These are phyloP conservation scores for Cephus pygmeus DNA, from an alignment of 2,888 invertebrate genomes.

Conservation along the genomic window DNA sequence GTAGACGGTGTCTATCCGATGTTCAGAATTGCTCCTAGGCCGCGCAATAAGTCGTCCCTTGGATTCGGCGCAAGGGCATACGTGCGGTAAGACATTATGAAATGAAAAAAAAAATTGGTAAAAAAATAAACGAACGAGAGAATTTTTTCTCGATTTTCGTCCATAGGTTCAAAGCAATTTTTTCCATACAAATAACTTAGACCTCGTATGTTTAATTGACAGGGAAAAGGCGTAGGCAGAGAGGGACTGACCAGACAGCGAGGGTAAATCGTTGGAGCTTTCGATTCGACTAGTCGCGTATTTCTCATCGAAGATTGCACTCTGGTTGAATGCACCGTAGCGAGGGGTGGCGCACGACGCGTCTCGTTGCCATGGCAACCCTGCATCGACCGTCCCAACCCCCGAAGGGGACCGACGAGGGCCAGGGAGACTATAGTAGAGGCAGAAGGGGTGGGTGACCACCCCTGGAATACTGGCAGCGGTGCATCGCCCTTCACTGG, in stretches of 20 bases:
- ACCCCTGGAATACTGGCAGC: constrained; percentile 48
- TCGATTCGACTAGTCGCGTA: constrained; percentile 27
- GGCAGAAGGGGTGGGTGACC: constrained; percentile 33
- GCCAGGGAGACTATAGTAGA: constrained; percentile 26
- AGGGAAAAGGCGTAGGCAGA: not conserved
- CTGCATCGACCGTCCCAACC: constrained; percentile 69
- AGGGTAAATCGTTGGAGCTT: not conserved
- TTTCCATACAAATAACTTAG: not conserved
- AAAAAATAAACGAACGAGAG: constrained; percentile 10
- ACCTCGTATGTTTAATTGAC: not conserved
- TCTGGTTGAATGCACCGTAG: constrained; percentile 64
- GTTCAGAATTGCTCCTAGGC: not conserved
- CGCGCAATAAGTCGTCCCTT: not conserved
- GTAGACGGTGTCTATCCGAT: not conserved
- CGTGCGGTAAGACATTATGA: constrained; percentile 13
- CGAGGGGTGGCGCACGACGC: constrained; percentile 69
- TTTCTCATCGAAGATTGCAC: constrained; percentile 55
- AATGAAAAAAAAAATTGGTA: not conserved
- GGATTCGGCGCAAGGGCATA: too few species aligned
- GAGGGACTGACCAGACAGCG: not conserved
- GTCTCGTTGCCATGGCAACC: constrained; percentile 69
- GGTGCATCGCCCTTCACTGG: constrained; percentile 58
- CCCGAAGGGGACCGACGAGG: constrained; percentile 47
- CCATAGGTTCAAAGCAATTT: not conserved
- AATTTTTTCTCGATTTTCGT: constrained; percentile 31